Evolutionary conservation across 2,113 vertebrate genomes (phyloP), one percentile per base, ranked within the genome.

Genomic region (Bombycilla garrulus): DNA sequence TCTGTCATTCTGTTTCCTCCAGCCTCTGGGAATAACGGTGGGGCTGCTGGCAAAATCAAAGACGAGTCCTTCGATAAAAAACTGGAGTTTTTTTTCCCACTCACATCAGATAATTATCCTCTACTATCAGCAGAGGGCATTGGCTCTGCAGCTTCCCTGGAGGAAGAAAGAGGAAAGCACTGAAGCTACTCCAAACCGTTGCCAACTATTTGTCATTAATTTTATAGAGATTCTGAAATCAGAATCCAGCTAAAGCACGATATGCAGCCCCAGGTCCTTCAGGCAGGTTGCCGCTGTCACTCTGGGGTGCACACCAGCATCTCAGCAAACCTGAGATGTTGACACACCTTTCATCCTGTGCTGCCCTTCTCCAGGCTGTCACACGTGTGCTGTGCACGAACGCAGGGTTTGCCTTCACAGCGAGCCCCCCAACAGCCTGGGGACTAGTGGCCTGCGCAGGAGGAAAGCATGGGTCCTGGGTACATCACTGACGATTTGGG

Each of bases 361-460:
- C 58, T 33, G 61, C 7, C 51, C 40, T 50, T 14, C 54, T 54
- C 58, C 64, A 10, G 33, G 12, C 2, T 51, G 28, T 22, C 70
- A 9, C 25, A 3, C 4, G 0, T 10, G 57, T 31, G 38, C 51
- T 26, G 1, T 2, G 54, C 44, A 20, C 2, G 0, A 12, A 19
- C 2, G 1, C 47, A 5, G n/a, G 3, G 5, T 65, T 62, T n/a
- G 11, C 22, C n/a, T 26, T 31, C 14, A 0, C 47, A 9, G 44
- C 1, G 20, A 81, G 35, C 24, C 47, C 51, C 15, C 1, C 17
- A 3, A 4, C 12, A 31, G 64, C n/a, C 13, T 31, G 4, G 11
- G 7, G 20, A 3, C 24, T 1, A 22, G 29, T 15, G 4, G 25
- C 1, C 20, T 25, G 64, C 11, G 2, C 2, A 45, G 26, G 10